Base-by-base conservation (phyloP, 2,113 vertebrate species). In the Hippocampus barbouri region DNA sequence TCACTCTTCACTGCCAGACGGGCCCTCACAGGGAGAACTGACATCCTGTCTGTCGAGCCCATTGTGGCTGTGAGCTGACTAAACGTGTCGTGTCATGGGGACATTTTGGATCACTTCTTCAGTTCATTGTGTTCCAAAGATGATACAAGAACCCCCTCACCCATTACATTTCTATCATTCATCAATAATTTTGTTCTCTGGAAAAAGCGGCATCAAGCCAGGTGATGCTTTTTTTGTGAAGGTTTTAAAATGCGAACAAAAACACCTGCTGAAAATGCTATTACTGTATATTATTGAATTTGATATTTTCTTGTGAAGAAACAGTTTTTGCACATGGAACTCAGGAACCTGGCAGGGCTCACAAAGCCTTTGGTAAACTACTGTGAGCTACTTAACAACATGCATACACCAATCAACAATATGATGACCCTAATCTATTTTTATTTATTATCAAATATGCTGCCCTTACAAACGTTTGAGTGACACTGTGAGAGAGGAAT, bases 1-100 rank as follows among this genome's bases (percentile, higher is more conserved):
- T 84, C 81, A 76, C 86, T 93, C 27, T 89, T 91, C 61, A 88
- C 83, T 0, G 81, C 89, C 54, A 91, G 90, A 41, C 92, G 91
- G 18, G 78, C 45, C 5, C 93, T 91, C 45, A 89, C 89, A 23
- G 93, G 90, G 8, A 95, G 92, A 83, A 95, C 91, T 54, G 94
- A 96, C 51, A 91, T 96, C 69, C 90, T 88, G 0, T 93, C 94
- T 1, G 92, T 95, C 69, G 92, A 97, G 77, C 95, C 95, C 0
- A 88, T 93, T 3, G 92, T 95, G 68, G 86, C 88, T 0, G 75
- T 91, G 74, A 92, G 85, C 76, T 97, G 84, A 93, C 30, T 59
- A 43, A 59, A 14, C 25, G 11, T 25, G 25, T 27, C 25, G 23
- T 27, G 25, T 14, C 25, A 59, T 25, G 14, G 11, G 56, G 25